Evolutionary conservation across 2,888 invertebrate species (phyloP), one percentile per base, ranked within the genome.

Genomic region (Dioctria linearis): DNA sequence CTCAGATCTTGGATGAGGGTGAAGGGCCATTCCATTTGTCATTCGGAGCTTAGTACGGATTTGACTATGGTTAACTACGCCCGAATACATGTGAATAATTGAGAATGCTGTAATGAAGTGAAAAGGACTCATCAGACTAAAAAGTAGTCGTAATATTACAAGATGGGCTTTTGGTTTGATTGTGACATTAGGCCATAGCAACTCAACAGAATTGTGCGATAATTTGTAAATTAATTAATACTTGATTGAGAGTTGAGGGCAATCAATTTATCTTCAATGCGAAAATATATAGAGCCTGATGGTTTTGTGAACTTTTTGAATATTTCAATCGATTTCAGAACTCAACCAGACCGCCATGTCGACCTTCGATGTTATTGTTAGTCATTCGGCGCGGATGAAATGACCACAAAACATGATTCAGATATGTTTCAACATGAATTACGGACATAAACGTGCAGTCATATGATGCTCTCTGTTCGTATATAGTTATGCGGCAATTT

Each of bases 21-120:
- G 51, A 65, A 66, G 78, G 61, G n/a, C 80, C 43, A 63, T 80
- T 80, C 61, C 80, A 80, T 80, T 80, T 80, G 80, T 80, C 73
- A 80, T 73, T 80, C 63, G 65, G 65, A 49, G 79, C 79, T 79
- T 79, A 79, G 54, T 43, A 79, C 67, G 79, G 79, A 79, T 79
- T 79, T 79, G 11, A 79, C 25, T 69, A 57, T 59, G 76, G 76
- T 76, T 76, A 76, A 76, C 76, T 61, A 76, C 37, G 61, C 39
- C 63, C 76, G 25, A 46, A 46, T 76, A 76, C 76, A 76, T 63
- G 76, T 76, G 76, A 76, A 76, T 76, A 76, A 76, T 76, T 76
- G 76, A 76, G 49, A 25, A 57, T 25, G 63, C 42, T 37, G 63
- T 76, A 76, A 76, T 76, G 76, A 63, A 76, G 76, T 76, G 76